These are phyloP conservation scores for Echeneis naucrates DNA, from an alignment of 2,797 vertebrate species.

Conservation along the genomic window DNA sequence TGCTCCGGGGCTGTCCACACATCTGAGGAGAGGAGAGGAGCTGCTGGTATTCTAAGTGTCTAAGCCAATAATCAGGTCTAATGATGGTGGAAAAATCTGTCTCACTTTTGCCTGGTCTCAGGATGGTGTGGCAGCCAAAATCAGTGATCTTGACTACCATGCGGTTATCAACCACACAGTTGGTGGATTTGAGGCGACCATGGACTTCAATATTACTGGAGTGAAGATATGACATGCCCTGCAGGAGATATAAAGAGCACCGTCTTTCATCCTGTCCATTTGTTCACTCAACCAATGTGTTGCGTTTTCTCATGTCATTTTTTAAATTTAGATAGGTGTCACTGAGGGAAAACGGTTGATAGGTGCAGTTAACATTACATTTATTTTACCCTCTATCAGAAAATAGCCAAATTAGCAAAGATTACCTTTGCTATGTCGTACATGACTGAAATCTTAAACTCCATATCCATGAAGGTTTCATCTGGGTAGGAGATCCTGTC, in stretches of 20 bases:
- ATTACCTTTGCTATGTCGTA: constrained; percentile 96
- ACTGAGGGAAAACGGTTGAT: too few relatives aligned
- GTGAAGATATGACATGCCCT: constrained; percentile 99
- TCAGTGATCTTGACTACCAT: constrained; percentile 99
- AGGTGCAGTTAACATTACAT: too few relatives aligned
- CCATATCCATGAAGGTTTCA: constrained; percentile 96
- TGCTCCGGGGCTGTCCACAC: constrained; percentile 93
- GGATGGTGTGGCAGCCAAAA: constrained; percentile 94
- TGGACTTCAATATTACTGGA: constrained; percentile 93
- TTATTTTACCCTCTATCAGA: not conserved
- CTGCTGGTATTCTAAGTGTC: not conserved
- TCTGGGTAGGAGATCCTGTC: constrained; percentile 96
- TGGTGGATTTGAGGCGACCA: constrained; percentile 95
- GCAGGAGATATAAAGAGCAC: not conserved
- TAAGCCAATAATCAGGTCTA: not conserved
- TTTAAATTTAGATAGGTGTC: too few relatives aligned
- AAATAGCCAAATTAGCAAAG: not conserved
- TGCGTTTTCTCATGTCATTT: too few relatives aligned
- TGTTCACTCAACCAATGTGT: not conserved
- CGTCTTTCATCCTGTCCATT: not conserved
- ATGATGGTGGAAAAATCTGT: not conserved
- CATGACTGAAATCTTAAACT: constrained; percentile 97
- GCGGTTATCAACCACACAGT: constrained; percentile 95
- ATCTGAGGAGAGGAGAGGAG: constrained; percentile 61
- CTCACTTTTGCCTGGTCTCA: constrained; percentile 88